These are phyloP conservation scores for Xenops minutus DNA, from an alignment of 2,797 vertebrate species.

Conservation along the genomic window DNA sequence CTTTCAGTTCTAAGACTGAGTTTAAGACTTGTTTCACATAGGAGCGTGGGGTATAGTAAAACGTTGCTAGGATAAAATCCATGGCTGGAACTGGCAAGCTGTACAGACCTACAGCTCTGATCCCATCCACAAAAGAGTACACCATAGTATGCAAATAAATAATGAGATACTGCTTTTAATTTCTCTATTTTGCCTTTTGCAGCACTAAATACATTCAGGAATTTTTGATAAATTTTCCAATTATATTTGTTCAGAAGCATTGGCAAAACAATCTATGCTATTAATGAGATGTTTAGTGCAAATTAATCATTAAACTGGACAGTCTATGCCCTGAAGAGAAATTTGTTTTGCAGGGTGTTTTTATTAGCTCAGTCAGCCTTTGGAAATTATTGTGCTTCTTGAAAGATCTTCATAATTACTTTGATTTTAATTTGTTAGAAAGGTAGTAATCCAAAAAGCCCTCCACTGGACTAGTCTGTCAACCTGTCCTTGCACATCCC, in stretches of 20 bases:
- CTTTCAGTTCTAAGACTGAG: background rate
- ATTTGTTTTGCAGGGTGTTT: constrained; percentile 5
- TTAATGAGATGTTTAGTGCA: constrained; percentile 54
- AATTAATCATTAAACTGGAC: constrained; percentile 52
- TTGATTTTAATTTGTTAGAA: background rate
- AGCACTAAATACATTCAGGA: constrained; percentile 62
- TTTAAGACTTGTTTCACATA: background rate
- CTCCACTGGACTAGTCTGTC: background rate
- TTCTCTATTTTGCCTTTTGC: background rate
- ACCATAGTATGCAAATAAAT: constrained; percentile 7
- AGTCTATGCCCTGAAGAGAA: background rate
- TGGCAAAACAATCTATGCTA: constrained; percentile 56
- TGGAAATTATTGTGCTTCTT: background rate
- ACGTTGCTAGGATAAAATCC: background rate
- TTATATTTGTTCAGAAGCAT: constrained; percentile 56
- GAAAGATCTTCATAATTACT: background rate
- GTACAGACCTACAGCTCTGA: background rate
- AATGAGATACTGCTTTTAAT: background rate
- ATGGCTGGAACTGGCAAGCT: background rate
- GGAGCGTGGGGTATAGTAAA: background rate
- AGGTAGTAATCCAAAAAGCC: background rate
- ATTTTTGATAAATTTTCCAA: constrained; percentile 70
- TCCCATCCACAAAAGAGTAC: background rate
- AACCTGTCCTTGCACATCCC: background rate
- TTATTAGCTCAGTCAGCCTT: background rate